These are phyloP conservation scores for Caenorhabditis drosophilae DNA, from an alignment of 2,888 invertebrate genomes.

Conservation along the genomic window DNA sequence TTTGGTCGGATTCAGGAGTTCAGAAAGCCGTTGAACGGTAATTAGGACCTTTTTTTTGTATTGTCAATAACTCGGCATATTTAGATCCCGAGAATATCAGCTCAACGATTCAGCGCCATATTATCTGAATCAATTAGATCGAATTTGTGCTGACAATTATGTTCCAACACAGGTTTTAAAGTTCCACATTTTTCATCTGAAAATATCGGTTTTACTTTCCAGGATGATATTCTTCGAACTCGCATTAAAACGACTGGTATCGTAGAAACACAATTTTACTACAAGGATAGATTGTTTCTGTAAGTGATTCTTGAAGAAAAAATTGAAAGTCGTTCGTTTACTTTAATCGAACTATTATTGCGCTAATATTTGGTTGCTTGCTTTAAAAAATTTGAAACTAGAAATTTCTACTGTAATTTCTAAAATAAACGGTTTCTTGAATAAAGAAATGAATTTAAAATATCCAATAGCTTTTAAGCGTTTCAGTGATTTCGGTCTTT, in stretches of 20 bases:
- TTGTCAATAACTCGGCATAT: too few relatives aligned
- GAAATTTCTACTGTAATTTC: too few relatives aligned
- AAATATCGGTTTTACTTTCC: not conserved
- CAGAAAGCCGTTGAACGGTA: not conserved
- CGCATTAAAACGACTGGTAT: conserved; percentile 36
- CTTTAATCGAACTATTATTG: too few relatives aligned
- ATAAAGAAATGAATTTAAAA: too few relatives aligned
- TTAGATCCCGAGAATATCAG: conserved; percentile 24
- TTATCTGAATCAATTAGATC: conserved; percentile 29
- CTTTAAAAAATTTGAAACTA: too few relatives aligned
- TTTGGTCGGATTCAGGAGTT: not conserved
- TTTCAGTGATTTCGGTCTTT: too few relatives aligned
- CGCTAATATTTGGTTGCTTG: too few relatives aligned
- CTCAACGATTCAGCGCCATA: conserved; percentile 40
- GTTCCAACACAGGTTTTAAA: conserved; percentile 27
- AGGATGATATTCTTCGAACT: conserved; percentile 33
- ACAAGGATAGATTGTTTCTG: conserved; percentile 15
- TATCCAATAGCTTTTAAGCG: too few relatives aligned
- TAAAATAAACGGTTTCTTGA: too few relatives aligned
- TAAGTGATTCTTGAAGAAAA: too few relatives aligned
- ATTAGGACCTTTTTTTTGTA: too few relatives aligned
- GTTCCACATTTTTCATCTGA: not conserved
- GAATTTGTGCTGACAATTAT: conserved; percentile 27
- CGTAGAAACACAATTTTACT: conserved; percentile 22
- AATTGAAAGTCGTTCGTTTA: too few relatives aligned